These are phyloP conservation scores for Chloroceryle aenea DNA, from an alignment of 2,113 vertebrate genomes.

Conservation along the genomic window DNA sequence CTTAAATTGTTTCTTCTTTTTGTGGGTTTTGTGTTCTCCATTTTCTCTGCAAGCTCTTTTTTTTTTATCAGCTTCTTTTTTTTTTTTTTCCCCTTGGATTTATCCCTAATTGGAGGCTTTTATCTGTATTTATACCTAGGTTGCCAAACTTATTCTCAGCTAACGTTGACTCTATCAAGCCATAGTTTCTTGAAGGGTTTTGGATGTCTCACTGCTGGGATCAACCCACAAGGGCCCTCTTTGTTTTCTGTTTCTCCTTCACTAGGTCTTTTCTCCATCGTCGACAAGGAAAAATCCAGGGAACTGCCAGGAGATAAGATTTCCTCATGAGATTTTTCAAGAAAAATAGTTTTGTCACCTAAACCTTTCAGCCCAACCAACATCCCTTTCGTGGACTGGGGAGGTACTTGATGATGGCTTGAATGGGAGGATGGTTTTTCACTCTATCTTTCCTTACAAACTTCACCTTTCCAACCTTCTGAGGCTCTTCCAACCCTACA, in stretches of 20 bases:
- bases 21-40: constrained; percentile 2
- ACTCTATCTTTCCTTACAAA: not conserved
- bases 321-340: not conserved
- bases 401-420: not conserved
- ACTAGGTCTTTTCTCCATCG: not conserved
- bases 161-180: accelerated
- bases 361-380: not conserved
- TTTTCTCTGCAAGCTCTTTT: constrained; percentile 17
- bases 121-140: not conserved
- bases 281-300: not conserved
- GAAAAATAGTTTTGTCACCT: not conserved
- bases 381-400: accelerated
- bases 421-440: not conserved
- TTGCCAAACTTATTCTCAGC: not conserved
- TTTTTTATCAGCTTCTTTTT: not conserved
- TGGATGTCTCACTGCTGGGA: not conserved
- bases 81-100: not conserved
- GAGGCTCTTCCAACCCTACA: no score
- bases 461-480: not conserved
- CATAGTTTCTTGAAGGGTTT: not conserved
- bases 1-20: constrained; percentile 36
- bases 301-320: not conserved
- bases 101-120: constrained; percentile 7
- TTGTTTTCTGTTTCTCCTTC: not conserved
- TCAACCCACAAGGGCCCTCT: not conserved